These are phyloP conservation scores for Lasiurus cinereus DNA, from an alignment of 2,113 vertebrate species.

Conservation along the genomic window DNA sequence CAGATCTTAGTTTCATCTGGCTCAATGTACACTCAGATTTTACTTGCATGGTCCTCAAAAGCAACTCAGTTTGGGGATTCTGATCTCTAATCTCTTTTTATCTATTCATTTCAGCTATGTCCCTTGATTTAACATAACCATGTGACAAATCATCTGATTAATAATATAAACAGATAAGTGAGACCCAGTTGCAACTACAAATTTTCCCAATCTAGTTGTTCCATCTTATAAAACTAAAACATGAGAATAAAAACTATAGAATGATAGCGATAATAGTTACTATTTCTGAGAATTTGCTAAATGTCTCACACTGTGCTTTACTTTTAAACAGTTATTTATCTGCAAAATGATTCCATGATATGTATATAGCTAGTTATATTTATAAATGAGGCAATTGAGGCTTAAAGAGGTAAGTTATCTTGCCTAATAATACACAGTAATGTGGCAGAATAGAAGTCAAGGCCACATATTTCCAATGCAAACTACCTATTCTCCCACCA, in stretches of 20 bases:
- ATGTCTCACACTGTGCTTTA: not conserved
- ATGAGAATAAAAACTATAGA: not conserved
- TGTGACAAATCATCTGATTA: not conserved
- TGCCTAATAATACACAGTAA: not conserved
- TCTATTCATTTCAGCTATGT: not conserved
- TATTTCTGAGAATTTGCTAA: constrained; percentile 19
- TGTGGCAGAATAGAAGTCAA: constrained; percentile 38
- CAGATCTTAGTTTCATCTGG: not conserved
- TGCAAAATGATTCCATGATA: not conserved
- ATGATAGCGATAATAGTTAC: not conserved
- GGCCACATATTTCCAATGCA: not conserved
- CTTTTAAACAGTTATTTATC: constrained; percentile 9
- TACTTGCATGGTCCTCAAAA: not conserved
- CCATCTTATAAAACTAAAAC: not conserved
- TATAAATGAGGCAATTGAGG: not conserved
- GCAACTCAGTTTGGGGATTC: not conserved
- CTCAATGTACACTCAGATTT: not conserved
- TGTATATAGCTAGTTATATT: not conserved
- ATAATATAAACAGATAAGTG: not conserved
- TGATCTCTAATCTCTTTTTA: not conserved
- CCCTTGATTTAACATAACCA: not conserved
- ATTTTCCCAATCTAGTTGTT: not conserved
- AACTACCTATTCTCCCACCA: not conserved
- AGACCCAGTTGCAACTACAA: not conserved
- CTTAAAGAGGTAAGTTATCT: not conserved